Evolutionary conservation across 2,797 vertebrate species (phyloP).

Genomic region (Podarcis lilfordi): DNA sequence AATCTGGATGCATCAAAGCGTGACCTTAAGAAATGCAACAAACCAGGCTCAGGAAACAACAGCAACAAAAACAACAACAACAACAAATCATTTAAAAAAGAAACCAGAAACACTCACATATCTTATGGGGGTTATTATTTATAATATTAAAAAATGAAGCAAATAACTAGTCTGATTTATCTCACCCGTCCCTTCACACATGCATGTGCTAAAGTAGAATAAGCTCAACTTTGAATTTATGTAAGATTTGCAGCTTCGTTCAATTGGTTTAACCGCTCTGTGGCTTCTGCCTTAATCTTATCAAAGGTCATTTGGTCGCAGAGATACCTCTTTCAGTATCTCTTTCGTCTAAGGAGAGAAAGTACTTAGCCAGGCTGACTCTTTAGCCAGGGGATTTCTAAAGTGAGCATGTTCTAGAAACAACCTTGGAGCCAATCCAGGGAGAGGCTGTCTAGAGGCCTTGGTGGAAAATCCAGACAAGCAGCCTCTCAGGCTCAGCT

Average conservation of each 20-base stretch:
- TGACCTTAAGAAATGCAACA: neutral
- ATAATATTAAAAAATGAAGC: neutral
- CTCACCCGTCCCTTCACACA: neutral
- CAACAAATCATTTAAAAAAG: neutral
- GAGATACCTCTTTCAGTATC: neutral
- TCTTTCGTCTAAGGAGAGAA: conserved; percentile 26
- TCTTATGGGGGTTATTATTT: neutral
- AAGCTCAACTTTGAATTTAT: conserved; percentile 7
- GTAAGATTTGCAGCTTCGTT: neutral
- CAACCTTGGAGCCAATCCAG: neutral
- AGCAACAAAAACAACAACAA: no score
- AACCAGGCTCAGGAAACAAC: neutral
- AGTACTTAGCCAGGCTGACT: conserved; percentile 5
- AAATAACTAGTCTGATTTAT: neutral
- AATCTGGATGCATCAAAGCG: neutral
- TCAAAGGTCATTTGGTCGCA: conserved; percentile 6
- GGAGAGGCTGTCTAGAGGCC: neutral
- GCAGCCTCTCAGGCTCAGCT: neutral
- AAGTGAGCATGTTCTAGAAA: conserved; percentile 13
- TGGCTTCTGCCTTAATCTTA: neutral
- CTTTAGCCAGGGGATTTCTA: conserved; percentile 24
- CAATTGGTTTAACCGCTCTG: neutral
- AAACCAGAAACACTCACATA: neutral
- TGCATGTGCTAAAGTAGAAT: neutral
- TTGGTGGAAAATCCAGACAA: neutral